A percentile compares a stretch with the other conserved stretches of the same genome.
phyloP scores from a whole-genome alignment of 92 coral and sea anemone genomes.

The Epizoanthus scotinus region DNA sequence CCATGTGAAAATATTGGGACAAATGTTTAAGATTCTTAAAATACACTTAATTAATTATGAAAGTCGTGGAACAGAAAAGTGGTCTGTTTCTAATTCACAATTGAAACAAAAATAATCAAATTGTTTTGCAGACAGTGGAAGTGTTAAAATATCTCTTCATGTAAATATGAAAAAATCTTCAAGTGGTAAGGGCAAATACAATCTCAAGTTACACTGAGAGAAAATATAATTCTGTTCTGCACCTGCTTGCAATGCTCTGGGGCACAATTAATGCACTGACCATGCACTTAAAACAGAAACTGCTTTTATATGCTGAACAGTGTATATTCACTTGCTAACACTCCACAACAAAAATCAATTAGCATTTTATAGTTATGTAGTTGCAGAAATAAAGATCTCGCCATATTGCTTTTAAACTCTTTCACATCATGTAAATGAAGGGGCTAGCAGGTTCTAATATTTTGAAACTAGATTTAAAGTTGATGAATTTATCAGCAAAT shows the following conservation, averaged over 20 bases:
- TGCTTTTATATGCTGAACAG: background rate
- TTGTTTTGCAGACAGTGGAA: background rate
- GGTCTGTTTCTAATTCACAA: background rate
- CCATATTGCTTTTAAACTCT: background rate
- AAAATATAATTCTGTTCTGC: background rate
- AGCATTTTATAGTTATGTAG: background rate
- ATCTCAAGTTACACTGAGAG: background rate
- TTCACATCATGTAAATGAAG: background rate
- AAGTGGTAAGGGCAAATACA: background rate
- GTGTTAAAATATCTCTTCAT: background rate
- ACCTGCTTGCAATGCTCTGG: background rate
- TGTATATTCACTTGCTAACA: background rate
- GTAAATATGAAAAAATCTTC: background rate
- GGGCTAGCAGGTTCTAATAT: background rate
- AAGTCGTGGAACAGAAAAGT: background rate
- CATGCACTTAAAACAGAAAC: background rate
- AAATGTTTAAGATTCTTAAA: constrained; percentile 31
- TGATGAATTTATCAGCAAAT: no score
- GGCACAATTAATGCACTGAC: background rate
- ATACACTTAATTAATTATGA: constrained; percentile 16
- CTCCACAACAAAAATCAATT: background rate
- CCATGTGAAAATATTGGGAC: background rate
- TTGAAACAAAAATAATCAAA: background rate
- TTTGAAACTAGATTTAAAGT: no score
- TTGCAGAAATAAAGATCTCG: background rate